Evolutionary conservation across 2,888 invertebrate species (phyloP), one percentile per base, ranked within the genome.

Genomic region (Podabrus alpinus): DNA sequence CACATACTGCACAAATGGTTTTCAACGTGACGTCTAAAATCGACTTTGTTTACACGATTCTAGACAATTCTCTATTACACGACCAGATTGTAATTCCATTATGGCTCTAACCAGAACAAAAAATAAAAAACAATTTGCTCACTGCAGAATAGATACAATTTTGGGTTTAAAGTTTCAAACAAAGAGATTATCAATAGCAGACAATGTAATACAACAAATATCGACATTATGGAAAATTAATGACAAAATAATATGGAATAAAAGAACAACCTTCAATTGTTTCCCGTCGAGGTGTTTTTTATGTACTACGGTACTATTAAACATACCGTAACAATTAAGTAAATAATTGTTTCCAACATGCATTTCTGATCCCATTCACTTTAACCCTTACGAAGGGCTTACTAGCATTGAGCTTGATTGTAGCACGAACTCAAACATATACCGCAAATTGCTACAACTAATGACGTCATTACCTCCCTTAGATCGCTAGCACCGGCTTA

Each of bases 391-490:
- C 69, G 71, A 71, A 74, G 69, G 25, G 68, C 67, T 73, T 66
- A 21, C 74, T 74, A 68, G 69, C 59, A 77, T 68, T 68, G 69
- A 68, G 74, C 69, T 77, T 77, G 74, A 77, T 74, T 74, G 77
- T 66, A 74, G 73, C 74, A 73, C 71, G 76, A 77, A 74, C 74
- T 77, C 74, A 77, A 77, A 76, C 76, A 74, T 74, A 67, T 72
- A 77, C 77, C 77, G 74, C 77, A 77, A 77, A 77, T 77, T 77
- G 77, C 77, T 67, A 64, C 71, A 70, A 77, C 74, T 77, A 77
- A 77, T 77, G 77, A 77, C 77, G 77, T 77, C 77, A 77, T 77
- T 77, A 77, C 74, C 74, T 70, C 77, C 76, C 69, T 72, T 74
- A 74, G 66, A 76, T 76, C 73, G 71, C 74, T 76, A 73, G 73